phyloP scores from a whole-genome alignment of 2,888 invertebrate species.

The Dioctria rufipes region DNA sequence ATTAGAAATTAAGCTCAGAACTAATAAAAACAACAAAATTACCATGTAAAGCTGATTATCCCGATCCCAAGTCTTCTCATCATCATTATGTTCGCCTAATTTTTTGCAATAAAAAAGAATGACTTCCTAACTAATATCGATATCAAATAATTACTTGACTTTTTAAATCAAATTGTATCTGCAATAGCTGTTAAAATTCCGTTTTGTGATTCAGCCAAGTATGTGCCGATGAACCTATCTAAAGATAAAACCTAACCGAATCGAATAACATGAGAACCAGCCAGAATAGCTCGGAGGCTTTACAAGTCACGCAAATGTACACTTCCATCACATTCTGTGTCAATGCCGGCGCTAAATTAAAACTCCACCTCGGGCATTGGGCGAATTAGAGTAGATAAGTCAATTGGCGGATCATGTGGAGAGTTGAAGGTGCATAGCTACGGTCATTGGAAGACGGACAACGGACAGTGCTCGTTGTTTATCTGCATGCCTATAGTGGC shows the following conservation, averaged over 20 bases:
- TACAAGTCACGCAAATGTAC: constrained; percentile 12
- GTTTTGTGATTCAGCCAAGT: background rate
- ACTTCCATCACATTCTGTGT: constrained; percentile 24
- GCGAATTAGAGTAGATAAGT: background rate
- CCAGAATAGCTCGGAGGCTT: background rate
- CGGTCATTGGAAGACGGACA: background rate
- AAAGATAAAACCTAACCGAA: background rate
- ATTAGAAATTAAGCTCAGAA: no score
- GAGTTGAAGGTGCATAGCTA: background rate
- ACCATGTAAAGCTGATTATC: no score
- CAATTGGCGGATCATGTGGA: constrained; percentile 12
- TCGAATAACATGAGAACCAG: background rate
- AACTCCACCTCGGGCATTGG: constrained; percentile 11
- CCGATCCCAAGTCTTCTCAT: no score
- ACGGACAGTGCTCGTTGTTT: background rate
- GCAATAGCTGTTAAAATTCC: background rate
- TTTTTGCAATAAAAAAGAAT: background rate
- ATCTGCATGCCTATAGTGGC: background rate
- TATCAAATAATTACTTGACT: background rate
- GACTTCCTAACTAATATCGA: background rate
- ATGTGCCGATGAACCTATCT: background rate
- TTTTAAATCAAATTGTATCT: background rate
- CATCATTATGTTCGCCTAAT: background rate
- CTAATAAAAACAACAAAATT: no score
- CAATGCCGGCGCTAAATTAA: constrained; percentile 26